Evolutionary conservation across 1,140 invertebrate genomes (phyloP).

Genomic region (Ruditapes philippinarum): DNA sequence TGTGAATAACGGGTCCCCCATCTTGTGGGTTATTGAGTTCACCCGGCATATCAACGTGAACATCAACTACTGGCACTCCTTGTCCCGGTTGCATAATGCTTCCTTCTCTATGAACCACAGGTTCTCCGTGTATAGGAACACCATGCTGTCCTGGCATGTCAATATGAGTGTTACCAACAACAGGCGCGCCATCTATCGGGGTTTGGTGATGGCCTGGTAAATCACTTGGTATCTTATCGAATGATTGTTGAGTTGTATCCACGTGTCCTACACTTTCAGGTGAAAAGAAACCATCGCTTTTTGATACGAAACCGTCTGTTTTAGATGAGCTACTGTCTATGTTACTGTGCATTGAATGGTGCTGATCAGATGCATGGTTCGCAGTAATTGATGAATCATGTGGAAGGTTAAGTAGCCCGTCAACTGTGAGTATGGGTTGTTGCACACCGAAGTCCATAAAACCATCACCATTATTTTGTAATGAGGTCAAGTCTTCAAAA

Average conservation of each 20-base stretch:
- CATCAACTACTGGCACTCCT: neutral
- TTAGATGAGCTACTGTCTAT: neutral
- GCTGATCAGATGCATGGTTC: neutral
- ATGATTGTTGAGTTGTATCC: neutral
- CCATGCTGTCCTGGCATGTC: neutral
- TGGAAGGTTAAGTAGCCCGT: neutral
- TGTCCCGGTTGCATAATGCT: neutral
- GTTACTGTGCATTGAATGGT: neutral
- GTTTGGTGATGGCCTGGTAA: too few relatives aligned
- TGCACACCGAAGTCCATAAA: neutral
- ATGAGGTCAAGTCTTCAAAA: neutral
- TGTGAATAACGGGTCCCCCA: neutral
- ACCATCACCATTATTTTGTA: neutral
- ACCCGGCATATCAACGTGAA: conserved; percentile 40
- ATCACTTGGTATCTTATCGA: too few relatives aligned
- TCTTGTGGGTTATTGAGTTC: conserved; percentile 8
- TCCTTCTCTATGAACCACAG: neutral
- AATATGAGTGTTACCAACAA: neutral
- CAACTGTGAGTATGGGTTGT: neutral
- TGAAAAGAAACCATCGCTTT: neutral
- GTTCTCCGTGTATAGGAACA: neutral
- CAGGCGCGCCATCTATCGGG: neutral
- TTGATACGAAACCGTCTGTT: neutral
- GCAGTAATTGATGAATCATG: too few relatives aligned
- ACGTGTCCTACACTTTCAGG: neutral